Percentiles rank a stretch among this genome's conserved stretches.
phyloP scores from a whole-genome alignment of 2,888 invertebrate genomes.

The Gortyna flavago region DNA sequence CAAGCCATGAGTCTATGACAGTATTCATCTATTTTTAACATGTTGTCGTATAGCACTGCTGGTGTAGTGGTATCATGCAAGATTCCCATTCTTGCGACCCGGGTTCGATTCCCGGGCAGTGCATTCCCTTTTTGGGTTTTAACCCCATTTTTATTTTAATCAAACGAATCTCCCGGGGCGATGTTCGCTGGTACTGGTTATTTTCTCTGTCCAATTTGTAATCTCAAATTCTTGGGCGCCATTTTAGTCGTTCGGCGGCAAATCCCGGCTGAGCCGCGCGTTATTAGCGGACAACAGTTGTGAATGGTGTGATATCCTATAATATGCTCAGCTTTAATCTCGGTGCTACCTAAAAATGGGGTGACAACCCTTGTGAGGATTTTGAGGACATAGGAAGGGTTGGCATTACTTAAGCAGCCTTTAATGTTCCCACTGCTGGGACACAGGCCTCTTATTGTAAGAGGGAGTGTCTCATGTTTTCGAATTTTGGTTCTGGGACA shows the following conservation, averaged over 20 bases:
- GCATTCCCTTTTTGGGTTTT: constrained; percentile 82
- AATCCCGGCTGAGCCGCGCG: constrained; percentile 49
- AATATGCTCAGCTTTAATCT: constrained; percentile 65
- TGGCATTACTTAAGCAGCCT: no score
- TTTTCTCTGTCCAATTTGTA: constrained; percentile 55
- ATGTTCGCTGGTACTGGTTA: constrained; percentile 27
- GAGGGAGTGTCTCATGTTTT: no score
- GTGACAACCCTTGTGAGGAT: constrained; percentile 8
- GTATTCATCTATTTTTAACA: constrained; percentile 11
- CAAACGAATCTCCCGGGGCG: constrained; percentile 11
- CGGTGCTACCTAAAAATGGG: constrained; percentile 41
- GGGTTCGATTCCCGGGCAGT: constrained; percentile 99
- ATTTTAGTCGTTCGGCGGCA: constrained; percentile 51
- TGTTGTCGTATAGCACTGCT: constrained; percentile 92
- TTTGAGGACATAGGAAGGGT: neutral
- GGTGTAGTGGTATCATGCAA: constrained; percentile 99
- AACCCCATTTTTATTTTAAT: constrained; percentile 34
- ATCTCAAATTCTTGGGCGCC: constrained; percentile 53
- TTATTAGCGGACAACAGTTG: constrained; percentile 64
- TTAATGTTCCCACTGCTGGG: no score
- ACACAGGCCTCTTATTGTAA: no score
- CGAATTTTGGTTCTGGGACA: no score
- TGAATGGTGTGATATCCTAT: constrained; percentile 59
- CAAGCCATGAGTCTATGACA: neutral
- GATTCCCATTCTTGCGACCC: constrained; percentile 99